These are phyloP conservation scores for Aporophyla lueneburgensis DNA, from an alignment of 2,888 invertebrate species.

Conservation along the genomic window DNA sequence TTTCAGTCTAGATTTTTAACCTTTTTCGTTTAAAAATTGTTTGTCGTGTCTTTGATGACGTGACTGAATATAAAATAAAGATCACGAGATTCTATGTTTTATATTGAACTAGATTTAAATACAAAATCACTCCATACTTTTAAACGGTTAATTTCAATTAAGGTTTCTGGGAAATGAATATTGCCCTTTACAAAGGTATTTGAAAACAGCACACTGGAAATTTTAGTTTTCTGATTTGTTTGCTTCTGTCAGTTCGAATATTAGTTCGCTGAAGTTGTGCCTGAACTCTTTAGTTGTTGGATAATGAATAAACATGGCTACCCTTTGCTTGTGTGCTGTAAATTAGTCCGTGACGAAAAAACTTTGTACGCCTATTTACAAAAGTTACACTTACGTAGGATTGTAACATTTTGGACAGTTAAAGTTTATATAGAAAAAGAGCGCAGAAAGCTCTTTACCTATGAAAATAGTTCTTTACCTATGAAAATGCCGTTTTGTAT, in stretches of 20 bases:
- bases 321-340: constrained; percentile 1
- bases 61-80: not conserved
- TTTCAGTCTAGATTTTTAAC: not conserved
- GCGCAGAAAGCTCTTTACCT: too few species aligned
- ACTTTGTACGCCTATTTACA: too few species aligned
- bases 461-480: too few species aligned
- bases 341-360: not conserved
- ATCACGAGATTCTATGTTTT: not conserved
- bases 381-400: too few species aligned
- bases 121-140: not conserved
- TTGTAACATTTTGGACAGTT: too few species aligned
- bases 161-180: constrained; percentile 13
- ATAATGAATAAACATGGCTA: constrained; percentile 20
- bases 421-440: too few species aligned
- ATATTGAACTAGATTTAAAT: constrained; percentile 1
- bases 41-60: not conserved
- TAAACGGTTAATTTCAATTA: not conserved
- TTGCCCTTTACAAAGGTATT: constrained; percentile 16
- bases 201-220: constrained; percentile 24
- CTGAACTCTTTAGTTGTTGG: constrained; percentile 20
- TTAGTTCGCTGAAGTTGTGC: constrained; percentile 35
- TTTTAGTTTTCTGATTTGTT: constrained; percentile 29
- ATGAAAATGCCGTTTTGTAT: too few species aligned
- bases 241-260: constrained; percentile 48
- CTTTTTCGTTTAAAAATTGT: not conserved